Evolutionary conservation across 2,888 invertebrate species (phyloP).

Genomic region (Tipula unca): DNA sequence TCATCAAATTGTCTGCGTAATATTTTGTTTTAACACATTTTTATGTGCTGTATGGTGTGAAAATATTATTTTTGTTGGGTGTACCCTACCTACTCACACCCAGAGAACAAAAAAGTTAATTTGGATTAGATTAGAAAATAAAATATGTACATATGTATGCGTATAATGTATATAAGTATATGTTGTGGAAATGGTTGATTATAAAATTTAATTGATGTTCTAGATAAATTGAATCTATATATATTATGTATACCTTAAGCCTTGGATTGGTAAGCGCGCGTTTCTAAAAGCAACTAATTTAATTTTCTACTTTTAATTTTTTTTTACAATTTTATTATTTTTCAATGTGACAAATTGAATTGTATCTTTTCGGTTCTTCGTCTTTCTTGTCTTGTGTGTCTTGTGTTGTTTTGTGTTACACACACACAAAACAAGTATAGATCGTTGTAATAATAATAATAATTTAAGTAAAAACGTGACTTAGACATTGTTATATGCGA

Average conservation of each 20-base stretch:
- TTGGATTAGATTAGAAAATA: neutral
- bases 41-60: neutral
- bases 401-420: neutral
- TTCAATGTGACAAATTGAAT: neutral
- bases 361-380: neutral
- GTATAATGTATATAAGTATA: no score
- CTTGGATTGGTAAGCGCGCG: neutral
- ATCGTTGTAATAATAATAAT: neutral
- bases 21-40: neutral
- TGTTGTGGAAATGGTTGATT: neutral
- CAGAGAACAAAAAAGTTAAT: neutral
- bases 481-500: neutral
- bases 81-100: no score
- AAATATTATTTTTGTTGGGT: neutral
- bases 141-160: neutral
- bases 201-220: neutral
- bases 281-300: neutral
- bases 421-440: neutral
- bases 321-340: neutral
- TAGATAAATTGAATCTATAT: neutral
- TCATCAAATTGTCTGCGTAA: neutral
- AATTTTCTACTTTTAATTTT: neutral
- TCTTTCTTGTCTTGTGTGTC: neutral
- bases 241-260: neutral
- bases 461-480: slow-evolving; percentile 2